Evolutionary conservation across 2,888 invertebrate genomes (phyloP).

Genomic region (Minunthozetes semirufus): DNA sequence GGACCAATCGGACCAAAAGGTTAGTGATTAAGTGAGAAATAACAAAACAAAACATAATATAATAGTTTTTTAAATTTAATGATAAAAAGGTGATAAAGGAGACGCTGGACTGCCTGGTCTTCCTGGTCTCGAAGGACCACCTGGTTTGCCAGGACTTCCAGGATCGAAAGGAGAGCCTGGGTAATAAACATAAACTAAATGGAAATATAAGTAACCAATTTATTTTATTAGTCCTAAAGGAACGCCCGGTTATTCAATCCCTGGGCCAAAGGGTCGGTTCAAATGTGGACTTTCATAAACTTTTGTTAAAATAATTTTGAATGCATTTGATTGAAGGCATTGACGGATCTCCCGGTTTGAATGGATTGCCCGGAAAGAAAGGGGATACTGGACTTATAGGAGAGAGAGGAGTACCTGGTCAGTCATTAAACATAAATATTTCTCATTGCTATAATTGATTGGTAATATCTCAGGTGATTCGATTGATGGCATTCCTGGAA

Average conservation of each 20-base stretch:
- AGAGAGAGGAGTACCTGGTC: conserved; percentile 44
- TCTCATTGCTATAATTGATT: not conserved
- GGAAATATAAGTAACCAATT: not conserved
- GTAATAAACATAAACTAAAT: not conserved
- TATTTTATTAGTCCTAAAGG: conserved; percentile 36
- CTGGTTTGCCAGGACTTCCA: conserved; percentile 54
- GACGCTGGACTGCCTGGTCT: conserved; percentile 55
- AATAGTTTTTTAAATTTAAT: not conserved
- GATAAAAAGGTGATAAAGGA: conserved; percentile 56
- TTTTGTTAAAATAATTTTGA: not conserved
- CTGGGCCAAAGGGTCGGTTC: conserved; percentile 37
- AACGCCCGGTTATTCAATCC: conserved; percentile 40
- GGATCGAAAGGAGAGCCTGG: conserved; percentile 51
- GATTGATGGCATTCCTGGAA: conserved; percentile 52
- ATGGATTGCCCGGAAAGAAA: conserved; percentile 56
- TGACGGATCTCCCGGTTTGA: conserved; percentile 40
- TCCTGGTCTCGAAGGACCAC: conserved; percentile 55
- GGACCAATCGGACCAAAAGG: conserved; percentile 59
- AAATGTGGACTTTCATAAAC: too few relatives aligned
- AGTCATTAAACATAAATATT: not conserved
- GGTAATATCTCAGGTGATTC: conserved; percentile 38
- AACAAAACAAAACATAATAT: not conserved
- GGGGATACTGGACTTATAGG: conserved; percentile 32
- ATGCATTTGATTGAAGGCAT: conserved; percentile 34
- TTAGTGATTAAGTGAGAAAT: not conserved